Conservation (phyloP, 2,888 invertebrate genomes). For the Palloptera scutellata region DNA sequence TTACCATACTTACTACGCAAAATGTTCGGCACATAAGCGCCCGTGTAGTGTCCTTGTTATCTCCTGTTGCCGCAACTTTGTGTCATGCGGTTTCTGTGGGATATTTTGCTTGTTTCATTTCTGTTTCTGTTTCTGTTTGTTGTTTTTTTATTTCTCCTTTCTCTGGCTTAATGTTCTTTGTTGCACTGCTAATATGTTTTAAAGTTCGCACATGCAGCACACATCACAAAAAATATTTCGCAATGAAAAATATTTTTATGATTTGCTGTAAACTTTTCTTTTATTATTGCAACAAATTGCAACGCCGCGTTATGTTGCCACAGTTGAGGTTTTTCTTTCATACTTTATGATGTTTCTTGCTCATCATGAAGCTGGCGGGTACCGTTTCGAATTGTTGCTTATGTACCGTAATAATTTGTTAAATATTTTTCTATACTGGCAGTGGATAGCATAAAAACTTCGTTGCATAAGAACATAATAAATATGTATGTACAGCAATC, state of each 20-base stretch:
- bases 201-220: not conserved
- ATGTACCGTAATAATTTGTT: too few relatives aligned
- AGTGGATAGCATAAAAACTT: too few relatives aligned
- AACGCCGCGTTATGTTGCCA: not conserved
- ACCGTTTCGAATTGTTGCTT: too few relatives aligned
- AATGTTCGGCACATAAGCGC: too few relatives aligned
- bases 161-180: too few relatives aligned
- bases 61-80: not conserved
- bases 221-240: not conserved
- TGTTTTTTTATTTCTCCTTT: not conserved
- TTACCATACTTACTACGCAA: too few relatives aligned
- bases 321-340: too few relatives aligned
- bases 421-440: too few relatives aligned
- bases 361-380: too few relatives aligned
- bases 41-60: not conserved
- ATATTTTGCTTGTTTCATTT: not conserved
- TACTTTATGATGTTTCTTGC: too few relatives aligned
- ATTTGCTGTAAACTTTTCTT: conserved; percentile 36
- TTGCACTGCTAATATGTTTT: not conserved
- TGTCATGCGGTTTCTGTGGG: not conserved
- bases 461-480: too few relatives aligned
- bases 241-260: conserved; percentile 39
- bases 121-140: not conserved
- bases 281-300: conserved; percentile 26
- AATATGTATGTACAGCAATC: too few relatives aligned